Evolutionary conservation across 2,113 vertebrate genomes (phyloP).

Genomic region (Dermatemys mawii): DNA sequence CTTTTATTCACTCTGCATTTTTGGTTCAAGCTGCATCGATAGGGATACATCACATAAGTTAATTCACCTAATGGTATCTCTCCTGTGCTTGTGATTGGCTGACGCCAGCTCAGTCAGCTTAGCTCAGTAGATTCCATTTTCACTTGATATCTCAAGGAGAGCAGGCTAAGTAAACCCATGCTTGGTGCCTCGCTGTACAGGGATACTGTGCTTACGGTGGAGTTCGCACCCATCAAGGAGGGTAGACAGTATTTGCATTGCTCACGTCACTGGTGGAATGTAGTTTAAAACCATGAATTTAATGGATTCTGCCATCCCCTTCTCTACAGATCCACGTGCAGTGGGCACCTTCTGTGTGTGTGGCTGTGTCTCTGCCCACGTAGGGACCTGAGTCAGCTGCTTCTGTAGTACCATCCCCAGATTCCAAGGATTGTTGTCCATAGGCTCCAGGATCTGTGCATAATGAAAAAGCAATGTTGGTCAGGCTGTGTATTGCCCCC

Average conservation of each 20-base stretch:
- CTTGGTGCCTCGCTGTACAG: neutral
- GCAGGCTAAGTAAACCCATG: neutral
- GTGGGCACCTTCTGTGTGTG: neutral
- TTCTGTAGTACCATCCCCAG: neutral
- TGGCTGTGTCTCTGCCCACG: neutral
- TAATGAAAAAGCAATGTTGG: neutral
- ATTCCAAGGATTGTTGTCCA: neutral
- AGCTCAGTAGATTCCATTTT: neutral
- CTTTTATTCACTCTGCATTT: neutral
- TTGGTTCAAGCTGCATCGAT: neutral
- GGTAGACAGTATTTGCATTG: neutral
- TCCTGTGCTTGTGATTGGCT: neutral
- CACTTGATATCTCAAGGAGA: neutral
- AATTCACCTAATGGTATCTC: neutral
- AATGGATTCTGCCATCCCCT: neutral
- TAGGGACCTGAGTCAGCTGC: neutral
- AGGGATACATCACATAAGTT: neutral
- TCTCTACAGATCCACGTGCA: neutral
- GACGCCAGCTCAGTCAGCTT: rapidly evolving
- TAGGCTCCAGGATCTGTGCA: neutral
- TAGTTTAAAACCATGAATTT: neutral
- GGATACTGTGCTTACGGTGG: neutral
- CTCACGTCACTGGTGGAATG: neutral
- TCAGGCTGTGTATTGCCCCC: neutral
- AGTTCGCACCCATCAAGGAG: neutral